Base-by-base conservation (phyloP, 2,113 vertebrate genomes). In the Cromileptes altivelis region DNA sequence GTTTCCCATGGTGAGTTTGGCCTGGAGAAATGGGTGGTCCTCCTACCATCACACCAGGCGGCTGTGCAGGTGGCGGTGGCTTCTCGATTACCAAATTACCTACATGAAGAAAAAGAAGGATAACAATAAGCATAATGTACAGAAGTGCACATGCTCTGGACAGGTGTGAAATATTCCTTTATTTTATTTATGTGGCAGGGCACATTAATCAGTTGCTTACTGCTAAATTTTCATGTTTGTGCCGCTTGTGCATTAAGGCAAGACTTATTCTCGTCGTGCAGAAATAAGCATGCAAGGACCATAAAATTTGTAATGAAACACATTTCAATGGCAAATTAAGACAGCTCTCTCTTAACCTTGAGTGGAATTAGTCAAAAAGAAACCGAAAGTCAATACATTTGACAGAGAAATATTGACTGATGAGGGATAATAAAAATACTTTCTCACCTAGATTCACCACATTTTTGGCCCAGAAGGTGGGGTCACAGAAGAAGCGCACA, bases 401-500 rank as follows among this genome's bases (percentile, higher is more conserved):
- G 6, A 57, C 27, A 58, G 0, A 27, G 37, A 57, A 73, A 62
- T 52, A 65, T 7, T 37, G 4, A 42, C 12, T 11, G 5, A 65
- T 40, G 13, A 15, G 4, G 14, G 23, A 67, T 11, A 10, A 27
- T 61, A 9, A 58, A 53, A 6, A n/a, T 19, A 40, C 37, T 18
- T 14, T 45, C 97, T 96, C 92, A 99, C 98, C 98, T 92, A 99
- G 93, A 91, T 99, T 99, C 56, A 98, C 97, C 25, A 99, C 98
- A 2, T 99, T 99, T 96, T 99, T 99, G 83, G 98, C 98, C 98
- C 98, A 99, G 93, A 99, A 99, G 0, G 98, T 99, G 30, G 98
- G 98, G 87, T 99, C 98, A 84, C 98, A 99, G 84, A 99, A 98
- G 93, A 99, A 99, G 71, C 97, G 97, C 37, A 99, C 96, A 0